Evolutionary conservation across 2,888 invertebrate genomes (phyloP).

Genomic region (Tinea semifulvella): DNA sequence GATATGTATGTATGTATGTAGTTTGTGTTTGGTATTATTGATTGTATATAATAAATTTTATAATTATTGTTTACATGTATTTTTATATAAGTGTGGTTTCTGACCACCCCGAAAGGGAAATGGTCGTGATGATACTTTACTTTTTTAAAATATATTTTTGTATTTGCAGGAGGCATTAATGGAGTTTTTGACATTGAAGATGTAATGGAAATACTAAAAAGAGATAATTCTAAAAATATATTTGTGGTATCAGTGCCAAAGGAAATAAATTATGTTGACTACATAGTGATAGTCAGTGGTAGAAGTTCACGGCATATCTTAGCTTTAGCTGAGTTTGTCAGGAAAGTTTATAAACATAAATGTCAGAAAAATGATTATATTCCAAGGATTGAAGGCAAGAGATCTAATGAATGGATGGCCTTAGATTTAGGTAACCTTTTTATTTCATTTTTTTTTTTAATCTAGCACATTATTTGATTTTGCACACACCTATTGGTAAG

Average conservation of each 20-base stretch:
- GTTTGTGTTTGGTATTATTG: too few relatives aligned
- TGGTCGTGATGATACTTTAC: too few relatives aligned
- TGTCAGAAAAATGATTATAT: constrained; percentile 67
- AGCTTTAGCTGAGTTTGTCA: constrained; percentile 78
- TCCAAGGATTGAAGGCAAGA: constrained; percentile 81
- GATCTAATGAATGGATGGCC: constrained; percentile 85
- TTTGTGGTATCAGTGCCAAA: constrained; percentile 82
- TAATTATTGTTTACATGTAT: too few relatives aligned
- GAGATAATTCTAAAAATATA: constrained; percentile 82
- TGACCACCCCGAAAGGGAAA: too few relatives aligned
- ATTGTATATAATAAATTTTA: too few relatives aligned
- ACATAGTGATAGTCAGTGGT: constrained; percentile 83
- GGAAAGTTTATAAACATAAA: constrained; percentile 80
- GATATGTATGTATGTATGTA: too few relatives aligned
- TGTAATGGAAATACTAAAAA: constrained; percentile 75
- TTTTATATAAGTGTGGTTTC: too few relatives aligned
- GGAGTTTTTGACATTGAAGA: constrained; percentile 93
- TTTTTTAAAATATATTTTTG: too few relatives aligned
- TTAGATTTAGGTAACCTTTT: constrained; percentile 86
- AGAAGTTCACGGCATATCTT: constrained; percentile 77
- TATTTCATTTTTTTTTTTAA: too few relatives aligned
- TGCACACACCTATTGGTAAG: too few relatives aligned
- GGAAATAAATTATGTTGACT: constrained; percentile 82
- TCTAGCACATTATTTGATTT: too few relatives aligned
- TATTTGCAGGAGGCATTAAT: constrained; percentile 78